These are phyloP conservation scores for Ochropleura plecta DNA, from an alignment of 2,888 invertebrate genomes.

Conservation along the genomic window DNA sequence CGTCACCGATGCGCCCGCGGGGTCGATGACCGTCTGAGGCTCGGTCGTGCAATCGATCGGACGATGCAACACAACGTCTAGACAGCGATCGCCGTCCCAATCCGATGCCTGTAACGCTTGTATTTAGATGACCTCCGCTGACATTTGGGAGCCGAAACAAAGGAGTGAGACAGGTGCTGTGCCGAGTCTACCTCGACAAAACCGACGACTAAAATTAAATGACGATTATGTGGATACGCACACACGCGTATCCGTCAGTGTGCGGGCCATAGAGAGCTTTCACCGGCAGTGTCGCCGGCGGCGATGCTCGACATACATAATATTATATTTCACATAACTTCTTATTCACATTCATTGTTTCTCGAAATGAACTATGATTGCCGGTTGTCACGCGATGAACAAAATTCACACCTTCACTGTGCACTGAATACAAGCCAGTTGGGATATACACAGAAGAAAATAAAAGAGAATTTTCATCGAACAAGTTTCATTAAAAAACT, in stretches of 20 bases:
- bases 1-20: slow-evolving; percentile 90
- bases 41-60: slow-evolving; percentile 89
- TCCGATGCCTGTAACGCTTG: slow-evolving; percentile 85
- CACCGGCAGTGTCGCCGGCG: slow-evolving; percentile 77
- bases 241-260: slow-evolving; percentile 69
- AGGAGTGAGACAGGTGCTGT: slow-evolving; percentile 88
- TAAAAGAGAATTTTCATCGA: background rate
- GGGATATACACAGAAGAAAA: slow-evolving; percentile 1
- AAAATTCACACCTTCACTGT: slow-evolving; percentile 68
- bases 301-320: slow-evolving; percentile 79
- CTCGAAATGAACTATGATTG: slow-evolving; percentile 68
- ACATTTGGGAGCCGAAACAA: slow-evolving; percentile 89
- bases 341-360: slow-evolving; percentile 74
- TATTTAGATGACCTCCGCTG: slow-evolving; percentile 90
- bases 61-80: slow-evolving; percentile 89
- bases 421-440: slow-evolving; percentile 21
- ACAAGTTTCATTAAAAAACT: slow-evolving; percentile 13
- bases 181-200: slow-evolving; percentile 80
- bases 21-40: slow-evolving; percentile 90
- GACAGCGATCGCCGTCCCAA: slow-evolving; percentile 87
- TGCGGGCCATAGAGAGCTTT: slow-evolving; percentile 83
- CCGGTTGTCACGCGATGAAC: slow-evolving; percentile 78
- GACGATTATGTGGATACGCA: slow-evolving; percentile 76
- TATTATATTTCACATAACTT: slow-evolving; percentile 72
- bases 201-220: slow-evolving; percentile 85